Base-by-base conservation (phyloP, 1,140 invertebrate species). In the Littorina saxatilis region DNA sequence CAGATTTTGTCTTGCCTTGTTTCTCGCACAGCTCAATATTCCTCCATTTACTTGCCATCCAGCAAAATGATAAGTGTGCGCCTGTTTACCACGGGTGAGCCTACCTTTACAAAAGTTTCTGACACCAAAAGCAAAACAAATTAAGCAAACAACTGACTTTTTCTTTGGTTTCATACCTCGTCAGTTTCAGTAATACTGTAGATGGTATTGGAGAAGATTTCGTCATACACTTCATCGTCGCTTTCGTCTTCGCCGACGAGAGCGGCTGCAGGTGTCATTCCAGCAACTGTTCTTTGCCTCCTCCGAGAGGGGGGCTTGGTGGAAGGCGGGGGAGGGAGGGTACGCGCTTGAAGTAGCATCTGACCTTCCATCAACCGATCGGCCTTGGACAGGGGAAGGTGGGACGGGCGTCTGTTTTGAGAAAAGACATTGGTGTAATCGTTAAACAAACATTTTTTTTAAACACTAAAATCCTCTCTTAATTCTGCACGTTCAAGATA, bases 161-260 rank as follows among this genome's bases (percentile, higher is more conserved):
- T n/a, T n/a, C n/a, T n/a, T n/a, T n/a, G n/a, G n/a, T n/a, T n/a
- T n/a, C n/a, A 17, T 47, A 80, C 78, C 63, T 80, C 35, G 11
- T 80, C 63, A 47, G n/a, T 50, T 5, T 47, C 40, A 20, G 23
- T 63, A 50, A 55, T 82, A 32, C 78, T 82, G 80, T 79, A 83
- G 0, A 85, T 79, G 58, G 78, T 81, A 37, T 79, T 72, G n/a
- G 83, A 61, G 73, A 86, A 82, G 35, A 84, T 79, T 63, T 86
- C 84, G 27, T 84, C 81, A 17, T 82, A 78, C 0, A 40, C 39
- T 3, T 70, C 63, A 4, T 72, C 47, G 27, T 35, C 66, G n/a
- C 35, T 43, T 15, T n/a, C 66, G n/a, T 77, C 82, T 29, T 83
- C 82, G 32, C 83, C 83, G 13, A 61, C 83, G 27, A n/a, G n/a